Percentiles rank a stretch among this genome's conserved stretches.
These are phyloP conservation scores for Aspidiotus rigidus DNA, from an alignment of 2,888 invertebrate species.

Conservation along the genomic window DNA sequence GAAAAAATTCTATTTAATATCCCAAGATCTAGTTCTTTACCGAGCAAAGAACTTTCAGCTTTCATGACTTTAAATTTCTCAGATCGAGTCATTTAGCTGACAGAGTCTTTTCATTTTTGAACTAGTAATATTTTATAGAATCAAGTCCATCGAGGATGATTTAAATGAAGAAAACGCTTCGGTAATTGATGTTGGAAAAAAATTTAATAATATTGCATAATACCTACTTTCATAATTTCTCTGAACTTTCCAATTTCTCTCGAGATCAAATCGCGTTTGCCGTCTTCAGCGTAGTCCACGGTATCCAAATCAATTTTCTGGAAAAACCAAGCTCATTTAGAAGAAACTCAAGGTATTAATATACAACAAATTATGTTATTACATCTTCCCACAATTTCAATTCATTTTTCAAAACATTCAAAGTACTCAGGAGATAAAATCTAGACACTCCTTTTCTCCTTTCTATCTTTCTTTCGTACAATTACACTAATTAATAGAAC, in stretches of 20 bases:
- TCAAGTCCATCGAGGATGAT: no score
- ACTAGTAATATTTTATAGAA: no score
- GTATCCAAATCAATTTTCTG: constrained; percentile 52
- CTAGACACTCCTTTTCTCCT: not conserved
- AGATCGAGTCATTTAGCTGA: no score
- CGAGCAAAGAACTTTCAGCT: no score
- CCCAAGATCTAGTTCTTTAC: no score
- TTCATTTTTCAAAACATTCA: constrained; percentile 18
- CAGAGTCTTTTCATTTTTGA: no score
- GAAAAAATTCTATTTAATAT: no score
- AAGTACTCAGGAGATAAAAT: constrained; percentile 12
- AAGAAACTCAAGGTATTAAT: not conserved
- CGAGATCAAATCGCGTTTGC: constrained; percentile 90
- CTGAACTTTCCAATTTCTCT: constrained; percentile 96
- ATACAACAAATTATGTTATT: not conserved
- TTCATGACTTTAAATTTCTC: no score
- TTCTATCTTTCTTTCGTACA: no score
- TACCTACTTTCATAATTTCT: constrained; percentile 86
- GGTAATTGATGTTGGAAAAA: not conserved
- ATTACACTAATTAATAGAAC: not conserved
- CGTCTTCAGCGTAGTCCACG: constrained; percentile 80
- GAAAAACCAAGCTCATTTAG: constrained; percentile 3
- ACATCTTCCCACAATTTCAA: not conserved
- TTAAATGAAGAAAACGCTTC: no score
- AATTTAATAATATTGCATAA: constrained; percentile 7